A percentile compares a stretch with the other conserved stretches of the same genome.
These are phyloP conservation scores for Lacanobia wlatinum DNA, from an alignment of 2,888 invertebrate genomes.

Conservation along the genomic window DNA sequence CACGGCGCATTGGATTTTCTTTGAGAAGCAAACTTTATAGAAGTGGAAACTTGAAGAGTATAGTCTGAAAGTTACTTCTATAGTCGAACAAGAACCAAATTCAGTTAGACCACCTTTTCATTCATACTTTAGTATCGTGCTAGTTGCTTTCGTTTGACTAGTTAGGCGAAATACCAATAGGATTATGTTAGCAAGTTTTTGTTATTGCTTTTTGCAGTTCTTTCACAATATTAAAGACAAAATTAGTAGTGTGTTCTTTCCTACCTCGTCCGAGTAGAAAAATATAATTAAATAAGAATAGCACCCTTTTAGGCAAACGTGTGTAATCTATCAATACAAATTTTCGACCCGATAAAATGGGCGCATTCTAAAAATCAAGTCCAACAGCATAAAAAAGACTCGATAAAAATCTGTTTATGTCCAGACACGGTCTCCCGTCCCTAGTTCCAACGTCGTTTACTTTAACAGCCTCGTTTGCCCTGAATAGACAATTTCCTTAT, in stretches of 20 bases:
- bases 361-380: neutral
- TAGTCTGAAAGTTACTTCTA: neutral
- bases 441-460: slow-evolving; percentile 57
- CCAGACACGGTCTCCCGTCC: slow-evolving; percentile 39
- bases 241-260: too few relatives aligned
- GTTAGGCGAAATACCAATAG: neutral
- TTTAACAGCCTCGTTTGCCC: slow-evolving; percentile 63
- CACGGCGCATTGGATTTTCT: neutral
- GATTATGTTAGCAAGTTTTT: neutral
- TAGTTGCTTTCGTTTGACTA: neutral
- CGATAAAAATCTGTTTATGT: slow-evolving; percentile 15
- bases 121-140: neutral
- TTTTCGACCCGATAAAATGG: neutral
- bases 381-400: neutral
- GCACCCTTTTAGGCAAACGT: neutral
- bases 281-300: neutral
- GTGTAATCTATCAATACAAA: too few relatives aligned
- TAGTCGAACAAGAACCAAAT: neutral
- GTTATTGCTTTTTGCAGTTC: too few relatives aligned
- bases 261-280: too few relatives aligned
- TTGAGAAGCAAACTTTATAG: neutral
- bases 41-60: neutral
- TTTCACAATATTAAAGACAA: too few relatives aligned
- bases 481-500: slow-evolving; percentile 66
- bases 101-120: neutral